Evolutionary conservation across 2,888 invertebrate genomes (phyloP).

Genomic region (Podabrus alpinus): DNA sequence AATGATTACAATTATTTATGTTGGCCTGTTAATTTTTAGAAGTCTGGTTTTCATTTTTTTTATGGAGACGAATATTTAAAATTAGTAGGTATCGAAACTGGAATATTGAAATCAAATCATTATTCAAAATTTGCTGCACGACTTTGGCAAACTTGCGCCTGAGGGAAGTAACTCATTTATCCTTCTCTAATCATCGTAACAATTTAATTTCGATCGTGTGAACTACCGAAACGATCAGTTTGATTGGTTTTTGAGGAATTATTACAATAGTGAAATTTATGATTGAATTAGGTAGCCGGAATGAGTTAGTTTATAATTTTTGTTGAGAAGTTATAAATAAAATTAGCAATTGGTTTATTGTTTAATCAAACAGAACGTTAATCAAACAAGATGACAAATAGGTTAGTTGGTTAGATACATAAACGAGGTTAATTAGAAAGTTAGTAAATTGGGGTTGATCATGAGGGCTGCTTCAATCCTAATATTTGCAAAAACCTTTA

Average conservation of each 20-base stretch:
- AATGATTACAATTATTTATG: too few species aligned
- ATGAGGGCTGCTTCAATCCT: constrained; percentile 29
- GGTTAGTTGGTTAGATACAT: constrained; percentile 12
- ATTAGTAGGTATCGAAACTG: neutral
- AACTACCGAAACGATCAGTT: neutral
- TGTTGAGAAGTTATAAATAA: neutral
- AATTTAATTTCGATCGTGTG: neutral
- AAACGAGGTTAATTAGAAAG: constrained; percentile 19
- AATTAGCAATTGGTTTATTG: neutral
- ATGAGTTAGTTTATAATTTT: neutral
- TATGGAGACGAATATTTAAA: neutral
- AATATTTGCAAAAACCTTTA: constrained; percentile 34
- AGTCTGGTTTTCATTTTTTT: neutral
- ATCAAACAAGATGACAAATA: constrained; percentile 7
- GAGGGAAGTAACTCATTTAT: neutral
- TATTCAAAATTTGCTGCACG: neutral
- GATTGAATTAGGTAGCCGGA: neutral
- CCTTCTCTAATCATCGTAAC: neutral
- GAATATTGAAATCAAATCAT: neutral
- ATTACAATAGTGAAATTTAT: neutral
- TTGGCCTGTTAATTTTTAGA: too few species aligned
- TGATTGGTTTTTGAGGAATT: neutral
- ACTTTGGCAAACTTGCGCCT: neutral
- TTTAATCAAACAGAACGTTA: constrained; percentile 2
- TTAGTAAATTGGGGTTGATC: constrained; percentile 19